Evolutionary conservation across 2,888 invertebrate species (phyloP).

Genomic region (Tachystola acroxantha): DNA sequence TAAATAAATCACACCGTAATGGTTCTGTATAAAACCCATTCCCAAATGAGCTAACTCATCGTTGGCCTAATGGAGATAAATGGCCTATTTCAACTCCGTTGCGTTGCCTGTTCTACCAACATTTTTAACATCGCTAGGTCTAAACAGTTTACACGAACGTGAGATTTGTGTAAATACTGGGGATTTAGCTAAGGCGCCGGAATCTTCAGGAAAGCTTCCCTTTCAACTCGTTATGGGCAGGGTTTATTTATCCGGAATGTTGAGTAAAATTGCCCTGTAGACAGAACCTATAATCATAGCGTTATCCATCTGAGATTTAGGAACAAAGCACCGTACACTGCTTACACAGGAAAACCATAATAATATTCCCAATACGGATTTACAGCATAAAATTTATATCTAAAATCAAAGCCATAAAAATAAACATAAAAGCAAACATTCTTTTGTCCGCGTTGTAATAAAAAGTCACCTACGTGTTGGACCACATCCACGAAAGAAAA

Average conservation of each 20-base stretch:
- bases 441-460: slow-evolving; percentile 4
- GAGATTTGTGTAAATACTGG: slow-evolving; percentile 41
- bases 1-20: slow-evolving; percentile 11
- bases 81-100: slow-evolving; percentile 12
- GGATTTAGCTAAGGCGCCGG: slow-evolving; percentile 33
- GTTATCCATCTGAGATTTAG: slow-evolving; percentile 11
- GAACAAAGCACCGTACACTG: slow-evolving; percentile 2
- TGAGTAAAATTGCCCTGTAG: slow-evolving; percentile 15
- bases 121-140: slow-evolving; percentile 2
- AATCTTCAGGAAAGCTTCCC: slow-evolving; percentile 36
- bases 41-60: slow-evolving; percentile 14
- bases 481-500: background rate
- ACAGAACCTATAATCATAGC: slow-evolving; percentile 12
- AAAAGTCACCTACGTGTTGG: slow-evolving; percentile 3
- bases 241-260: slow-evolving; percentile 27
- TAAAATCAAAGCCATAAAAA: slow-evolving; percentile 10
- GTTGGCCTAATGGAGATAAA: slow-evolving; percentile 14
- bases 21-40: slow-evolving; percentile 10
- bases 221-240: slow-evolving; percentile 33
- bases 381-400: slow-evolving; percentile 1
- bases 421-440: slow-evolving; percentile 12
- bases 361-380: slow-evolving; percentile 11
- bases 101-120: slow-evolving; percentile 4
- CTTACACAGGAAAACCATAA: slow-evolving; percentile 10
- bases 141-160: slow-evolving; percentile 25